phyloP scores from a whole-genome alignment of 2,888 invertebrate species.

The Cryptus viduatorius region DNA sequence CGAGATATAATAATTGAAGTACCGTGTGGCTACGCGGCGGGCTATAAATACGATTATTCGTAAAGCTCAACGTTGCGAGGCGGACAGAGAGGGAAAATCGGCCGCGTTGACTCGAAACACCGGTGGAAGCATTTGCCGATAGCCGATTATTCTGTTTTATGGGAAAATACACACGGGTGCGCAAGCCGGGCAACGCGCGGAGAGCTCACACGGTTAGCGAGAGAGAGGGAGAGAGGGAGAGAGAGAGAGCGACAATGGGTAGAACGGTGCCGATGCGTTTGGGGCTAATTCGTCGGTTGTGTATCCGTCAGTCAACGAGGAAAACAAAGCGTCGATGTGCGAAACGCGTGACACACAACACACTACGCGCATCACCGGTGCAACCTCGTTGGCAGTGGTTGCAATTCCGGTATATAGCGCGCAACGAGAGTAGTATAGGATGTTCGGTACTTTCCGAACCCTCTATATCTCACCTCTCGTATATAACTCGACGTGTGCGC shows the following conservation, averaged over 20 bases:
- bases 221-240: not conserved
- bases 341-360: slow-evolving; percentile 47
- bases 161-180: slow-evolving; percentile 35
- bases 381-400: slow-evolving; percentile 30
- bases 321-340: slow-evolving; percentile 64
- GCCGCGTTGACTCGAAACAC: slow-evolving; percentile 5
- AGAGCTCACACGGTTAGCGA: not conserved
- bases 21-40: not conserved
- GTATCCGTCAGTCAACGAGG: slow-evolving; percentile 64
- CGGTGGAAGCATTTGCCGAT: slow-evolving; percentile 38
- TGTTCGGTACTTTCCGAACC: slow-evolving; percentile 40
- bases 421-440: slow-evolving; percentile 22
- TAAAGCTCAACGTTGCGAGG: slow-evolving; percentile 8
- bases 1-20: slow-evolving; percentile 27
- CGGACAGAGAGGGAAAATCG: not conserved
- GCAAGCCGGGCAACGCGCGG: not conserved
- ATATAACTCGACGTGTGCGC: not conserved
- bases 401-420: slow-evolving; percentile 32
- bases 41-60: slow-evolving; percentile 35
- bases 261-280: slow-evolving; percentile 23
- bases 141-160: slow-evolving; percentile 61
- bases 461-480: slow-evolving; percentile 7
- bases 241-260: not conserved
- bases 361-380: slow-evolving; percentile 4
- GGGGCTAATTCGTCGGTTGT: slow-evolving; percentile 63